These are phyloP conservation scores for Hipparchia sbordonii DNA, from an alignment of 2,888 invertebrate species.

Conservation along the genomic window DNA sequence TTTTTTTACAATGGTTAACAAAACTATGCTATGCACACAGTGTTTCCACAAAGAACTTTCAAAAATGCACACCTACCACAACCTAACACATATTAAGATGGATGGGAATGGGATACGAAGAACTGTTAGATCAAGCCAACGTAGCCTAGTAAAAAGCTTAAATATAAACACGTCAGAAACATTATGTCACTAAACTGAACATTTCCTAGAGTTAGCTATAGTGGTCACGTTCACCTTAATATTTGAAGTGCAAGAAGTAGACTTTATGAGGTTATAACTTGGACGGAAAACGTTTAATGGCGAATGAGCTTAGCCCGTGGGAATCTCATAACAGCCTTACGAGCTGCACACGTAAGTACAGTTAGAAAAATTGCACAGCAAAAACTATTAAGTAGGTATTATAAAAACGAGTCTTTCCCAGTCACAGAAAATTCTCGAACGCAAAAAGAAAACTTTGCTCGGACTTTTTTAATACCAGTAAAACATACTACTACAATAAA, in stretches of 20 bases:
- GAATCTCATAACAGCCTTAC: background rate
- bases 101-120: no score
- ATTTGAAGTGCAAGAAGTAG: constrained; percentile 12
- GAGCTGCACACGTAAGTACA: background rate
- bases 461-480: no score
- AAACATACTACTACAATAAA: no score
- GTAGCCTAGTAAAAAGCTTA: no score
- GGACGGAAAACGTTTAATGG: constrained; percentile 6
- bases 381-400: background rate
- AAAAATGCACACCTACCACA: no score
- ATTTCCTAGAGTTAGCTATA: constrained; percentile 19
- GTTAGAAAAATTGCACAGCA: background rate
- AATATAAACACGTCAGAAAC: background rate
- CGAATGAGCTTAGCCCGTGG: background rate
- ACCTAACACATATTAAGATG: no score
- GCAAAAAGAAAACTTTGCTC: background rate
- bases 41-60: no score
- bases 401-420: background rate
- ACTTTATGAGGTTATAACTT: constrained; percentile 6
- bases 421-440: background rate
- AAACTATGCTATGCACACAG: no score
- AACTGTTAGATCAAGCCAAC: no score
- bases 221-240: constrained; percentile 12
- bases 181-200: constrained; percentile 6
- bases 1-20: no score